Conservation (phyloP, 1,140 invertebrate genomes). For the Dolichoris vasculosae region DNA sequence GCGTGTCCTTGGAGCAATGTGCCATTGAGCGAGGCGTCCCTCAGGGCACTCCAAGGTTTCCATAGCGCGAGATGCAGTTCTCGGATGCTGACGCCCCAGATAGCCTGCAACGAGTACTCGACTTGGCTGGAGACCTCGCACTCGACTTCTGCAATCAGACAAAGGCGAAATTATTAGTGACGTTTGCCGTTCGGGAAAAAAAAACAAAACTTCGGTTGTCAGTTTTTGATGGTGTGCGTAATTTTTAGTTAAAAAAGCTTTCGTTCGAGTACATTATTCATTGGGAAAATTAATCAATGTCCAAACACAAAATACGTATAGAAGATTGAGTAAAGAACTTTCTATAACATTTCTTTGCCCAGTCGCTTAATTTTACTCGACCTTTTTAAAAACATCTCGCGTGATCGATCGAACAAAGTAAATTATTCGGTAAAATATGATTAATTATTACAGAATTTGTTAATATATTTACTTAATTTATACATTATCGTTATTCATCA, state of each 20-base stretch:
- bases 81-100: slow-evolving; percentile 85
- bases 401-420: neutral
- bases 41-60: slow-evolving; percentile 80
- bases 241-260: neutral
- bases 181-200: neutral
- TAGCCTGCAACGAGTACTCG: slow-evolving; percentile 81
- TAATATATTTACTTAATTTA: too few relatives aligned
- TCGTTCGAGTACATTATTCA: neutral
- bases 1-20: slow-evolving; percentile 77
- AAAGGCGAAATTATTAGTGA: neutral
- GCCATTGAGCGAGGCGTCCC: slow-evolving; percentile 76
- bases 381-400: neutral
- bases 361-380: neutral
- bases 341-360: neutral
- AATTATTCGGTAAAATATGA: too few relatives aligned
- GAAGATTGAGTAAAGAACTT: neutral
- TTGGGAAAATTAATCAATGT: neutral
- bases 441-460: too few relatives aligned
- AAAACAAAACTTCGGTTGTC: too few relatives aligned
- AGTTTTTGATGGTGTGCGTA: neutral
- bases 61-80: slow-evolving; percentile 84
- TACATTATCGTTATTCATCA: too few relatives aligned
- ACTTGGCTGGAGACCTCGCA: slow-evolving; percentile 84
- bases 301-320: neutral
- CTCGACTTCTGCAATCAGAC: slow-evolving; percentile 78